These are phyloP conservation scores for Pristionchus arcanus DNA, from an alignment of 2,888 invertebrate species.

Conservation along the genomic window DNA sequence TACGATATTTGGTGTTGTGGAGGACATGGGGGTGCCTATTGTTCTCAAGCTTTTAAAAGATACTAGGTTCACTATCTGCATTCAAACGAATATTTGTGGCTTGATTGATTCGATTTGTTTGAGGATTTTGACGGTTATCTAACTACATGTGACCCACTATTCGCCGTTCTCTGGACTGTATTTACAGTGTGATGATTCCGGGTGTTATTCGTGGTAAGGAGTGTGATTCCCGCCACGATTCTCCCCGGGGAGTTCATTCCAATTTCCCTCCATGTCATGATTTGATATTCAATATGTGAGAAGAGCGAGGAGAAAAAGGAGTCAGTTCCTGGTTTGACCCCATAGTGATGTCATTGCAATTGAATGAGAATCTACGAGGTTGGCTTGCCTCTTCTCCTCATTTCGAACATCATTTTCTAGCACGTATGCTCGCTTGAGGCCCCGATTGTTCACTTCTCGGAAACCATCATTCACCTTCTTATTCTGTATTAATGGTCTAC, in stretches of 20 bases:
- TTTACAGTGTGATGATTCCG: not conserved
- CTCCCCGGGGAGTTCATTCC: constrained; percentile 20
- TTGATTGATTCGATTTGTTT: too few relatives aligned
- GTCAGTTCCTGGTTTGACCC: constrained; percentile 28
- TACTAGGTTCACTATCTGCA: too few relatives aligned
- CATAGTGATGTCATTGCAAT: not conserved
- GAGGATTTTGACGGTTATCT: too few relatives aligned
- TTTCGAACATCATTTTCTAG: too few relatives aligned
- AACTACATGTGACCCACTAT: too few relatives aligned
- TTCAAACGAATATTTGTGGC: too few relatives aligned
- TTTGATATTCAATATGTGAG: constrained; percentile 35
- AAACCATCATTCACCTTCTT: not conserved
- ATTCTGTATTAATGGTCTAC: not conserved
- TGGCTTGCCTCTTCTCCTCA: too few relatives aligned
- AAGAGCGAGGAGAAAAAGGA: not conserved
- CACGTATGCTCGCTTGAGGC: too few relatives aligned
- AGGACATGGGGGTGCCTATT: not conserved
- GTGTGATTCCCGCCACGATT: not conserved
- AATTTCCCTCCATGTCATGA: constrained; percentile 45
- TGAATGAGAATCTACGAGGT: too few relatives aligned
- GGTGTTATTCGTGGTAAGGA: too few relatives aligned
- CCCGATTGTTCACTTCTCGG: not conserved
- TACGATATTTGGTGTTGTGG: not conserved
- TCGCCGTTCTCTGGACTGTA: too few relatives aligned
- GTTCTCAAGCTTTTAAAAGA: too few relatives aligned